Percentiles rank a stretch among this genome's conserved stretches.
Evolutionary conservation across 64 coral and sea anemone species (phyloP).

Genomic region (Anthopleura sola): DNA sequence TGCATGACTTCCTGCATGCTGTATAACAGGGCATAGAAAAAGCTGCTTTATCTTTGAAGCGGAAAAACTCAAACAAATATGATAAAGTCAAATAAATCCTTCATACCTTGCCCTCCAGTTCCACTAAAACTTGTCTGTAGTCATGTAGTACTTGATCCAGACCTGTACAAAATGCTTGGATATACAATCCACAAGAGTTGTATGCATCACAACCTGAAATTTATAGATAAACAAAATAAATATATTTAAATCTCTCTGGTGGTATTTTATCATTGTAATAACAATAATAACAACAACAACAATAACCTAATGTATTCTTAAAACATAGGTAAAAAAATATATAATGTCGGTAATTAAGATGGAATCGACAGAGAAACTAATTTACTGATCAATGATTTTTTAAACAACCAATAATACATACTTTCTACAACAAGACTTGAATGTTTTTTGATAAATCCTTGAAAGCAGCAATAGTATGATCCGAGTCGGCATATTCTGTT

Average conservation of each 20-base stretch:
- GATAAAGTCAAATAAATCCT: background rate
- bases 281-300: too few relatives aligned
- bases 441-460: constrained; percentile 78
- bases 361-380: too few relatives aligned
- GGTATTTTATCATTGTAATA: too few relatives aligned
- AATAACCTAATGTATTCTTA: too few relatives aligned
- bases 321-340: too few relatives aligned
- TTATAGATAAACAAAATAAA: background rate
- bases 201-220: background rate
- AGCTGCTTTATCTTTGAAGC: too few relatives aligned
- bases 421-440: background rate
- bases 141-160: constrained; percentile 84
- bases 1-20: too few relatives aligned
- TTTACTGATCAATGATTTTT: too few relatives aligned
- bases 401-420: too few relatives aligned
- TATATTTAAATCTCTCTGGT: background rate
- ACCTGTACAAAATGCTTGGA: constrained; percentile 94
- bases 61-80: too few relatives aligned
- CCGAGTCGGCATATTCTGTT: constrained; percentile 90
- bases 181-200: constrained; percentile 61
- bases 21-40: too few relatives aligned
- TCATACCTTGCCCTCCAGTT: constrained; percentile 77
- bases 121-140: constrained; percentile 73
- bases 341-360: too few relatives aligned
- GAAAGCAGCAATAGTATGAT: constrained; percentile 73